Percentiles rank a stretch among this genome's conserved stretches.
These are phyloP conservation scores for Hemithea aestivaria DNA, from an alignment of 2,888 invertebrate species.

Conservation along the genomic window DNA sequence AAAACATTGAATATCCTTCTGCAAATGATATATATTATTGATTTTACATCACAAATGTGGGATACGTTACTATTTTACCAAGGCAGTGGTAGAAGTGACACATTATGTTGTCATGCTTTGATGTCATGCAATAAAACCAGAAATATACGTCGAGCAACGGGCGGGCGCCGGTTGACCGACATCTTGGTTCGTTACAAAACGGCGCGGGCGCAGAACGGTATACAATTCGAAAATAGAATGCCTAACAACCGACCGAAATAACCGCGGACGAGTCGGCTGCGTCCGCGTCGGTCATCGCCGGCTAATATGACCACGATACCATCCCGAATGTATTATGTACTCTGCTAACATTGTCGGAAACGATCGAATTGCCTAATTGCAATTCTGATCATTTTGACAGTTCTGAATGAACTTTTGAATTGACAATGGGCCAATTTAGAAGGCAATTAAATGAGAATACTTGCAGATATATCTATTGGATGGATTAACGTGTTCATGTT, in stretches of 20 bases:
- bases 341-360: conserved; percentile 43
- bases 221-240: conserved; percentile 63
- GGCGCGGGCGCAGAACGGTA: conserved; percentile 69
- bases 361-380: no score
- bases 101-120: conserved; percentile 49
- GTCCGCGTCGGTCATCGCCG: conserved; percentile 53
- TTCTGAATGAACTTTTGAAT: no score
- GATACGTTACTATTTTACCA: conserved; percentile 43
- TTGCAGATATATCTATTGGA: no score
- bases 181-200: conserved; percentile 55
- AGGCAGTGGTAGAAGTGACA: conserved; percentile 2
- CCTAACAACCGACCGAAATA: conserved; percentile 64
- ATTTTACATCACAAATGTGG: conserved; percentile 36
- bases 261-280: conserved; percentile 44
- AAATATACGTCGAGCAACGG: conserved; percentile 46
- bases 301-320: no score
- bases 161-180: conserved; percentile 62
- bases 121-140: conserved; percentile 53
- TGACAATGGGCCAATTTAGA: no score
- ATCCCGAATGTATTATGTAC: no score
- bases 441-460: no score
- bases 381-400: no score
- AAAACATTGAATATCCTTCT: conserved; percentile 31
- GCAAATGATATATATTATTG: conserved; percentile 38
- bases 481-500: no score